Evolutionary conservation across 2,797 vertebrate species (phyloP), one percentile per base, ranked within the genome.

Genomic region (Scolopax bukidnonensis): DNA sequence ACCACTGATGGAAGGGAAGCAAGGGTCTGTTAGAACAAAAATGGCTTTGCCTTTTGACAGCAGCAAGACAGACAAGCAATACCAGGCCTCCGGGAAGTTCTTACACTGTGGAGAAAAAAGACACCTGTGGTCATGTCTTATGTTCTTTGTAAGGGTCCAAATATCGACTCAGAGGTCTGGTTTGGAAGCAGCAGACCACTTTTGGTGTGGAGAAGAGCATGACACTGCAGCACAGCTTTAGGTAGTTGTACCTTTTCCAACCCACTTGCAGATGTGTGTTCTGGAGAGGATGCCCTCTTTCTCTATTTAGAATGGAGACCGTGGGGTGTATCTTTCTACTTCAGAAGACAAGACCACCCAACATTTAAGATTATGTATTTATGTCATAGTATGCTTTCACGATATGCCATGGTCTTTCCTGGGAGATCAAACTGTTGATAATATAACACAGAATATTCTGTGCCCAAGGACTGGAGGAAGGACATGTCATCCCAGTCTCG

Each of bases 181-280:
- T 43, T 78, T 83, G 51, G 82, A 89, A 92, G 40, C 3, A 1
- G 56, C 64, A 70, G 47, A 40, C 20, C 0, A 0, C 27, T 83
- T 54, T 70, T 12, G 19, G 38, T 0, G 1, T 2, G 33, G 50
- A 81, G 41, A 59, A 60, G 45, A 73, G 47, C 0, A 0, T 30
- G 38, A 30, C 61, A 71, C 47, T 73, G 43, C 47, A 47, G 57
- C 60, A 68, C 33, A 67, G 45, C 50, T 38, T 59, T 38, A 73
- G 77, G 67, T 18, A 73, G 50, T 1, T 61, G n/a, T 20, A 53
- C 27, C 45, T 41, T 79, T 79, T 76, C 67, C 77, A 84, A 28
- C 14, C 27, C 4, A 0, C 75, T 45, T 0, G 0, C 16, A 51
- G 14, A 18, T 24, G 12, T 32, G 3, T 2, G 18, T 5, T 50